Conservation (phyloP, 1,140 invertebrate genomes). For the Pissodes strobi region DNA sequence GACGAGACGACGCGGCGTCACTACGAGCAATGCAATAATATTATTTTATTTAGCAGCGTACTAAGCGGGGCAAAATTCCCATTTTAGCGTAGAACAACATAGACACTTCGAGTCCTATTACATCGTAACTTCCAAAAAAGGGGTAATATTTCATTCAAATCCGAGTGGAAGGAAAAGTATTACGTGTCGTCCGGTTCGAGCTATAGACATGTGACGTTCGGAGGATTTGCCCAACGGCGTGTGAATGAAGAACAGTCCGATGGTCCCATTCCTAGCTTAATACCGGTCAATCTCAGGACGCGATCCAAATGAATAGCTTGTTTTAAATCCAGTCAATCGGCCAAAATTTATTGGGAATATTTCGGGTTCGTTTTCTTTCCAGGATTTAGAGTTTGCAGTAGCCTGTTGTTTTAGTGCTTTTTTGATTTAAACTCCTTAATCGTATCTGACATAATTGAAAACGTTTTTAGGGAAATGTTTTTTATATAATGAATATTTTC, state of each 20-base stretch:
- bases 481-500: too few species aligned
- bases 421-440: too few species aligned
- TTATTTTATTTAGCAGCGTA: too few species aligned
- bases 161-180: slow-evolving; percentile 34
- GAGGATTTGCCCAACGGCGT: slow-evolving; percentile 51
- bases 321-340: slow-evolving; percentile 15
- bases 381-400: too few species aligned
- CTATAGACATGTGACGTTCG: slow-evolving; percentile 30
- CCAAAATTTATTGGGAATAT: slow-evolving; percentile 14
- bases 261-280: slow-evolving; percentile 54
- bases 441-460: too few species aligned
- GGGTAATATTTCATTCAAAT: slow-evolving; percentile 34
- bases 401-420: too few species aligned
- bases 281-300: slow-evolving; percentile 52
- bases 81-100: too few species aligned
- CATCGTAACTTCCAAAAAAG: slow-evolving; percentile 16
- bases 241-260: slow-evolving; percentile 54
- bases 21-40: too few species aligned
- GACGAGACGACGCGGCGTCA: too few species aligned
- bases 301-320: slow-evolving; percentile 22
- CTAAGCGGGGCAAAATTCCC: too few species aligned
- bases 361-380: background rate
- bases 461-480: too few species aligned
- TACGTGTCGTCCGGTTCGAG: slow-evolving; percentile 28
- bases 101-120: too few species aligned